Conservation (phyloP, 2,888 invertebrate genomes). For the Hydrotaea cyrtoneurina region DNA sequence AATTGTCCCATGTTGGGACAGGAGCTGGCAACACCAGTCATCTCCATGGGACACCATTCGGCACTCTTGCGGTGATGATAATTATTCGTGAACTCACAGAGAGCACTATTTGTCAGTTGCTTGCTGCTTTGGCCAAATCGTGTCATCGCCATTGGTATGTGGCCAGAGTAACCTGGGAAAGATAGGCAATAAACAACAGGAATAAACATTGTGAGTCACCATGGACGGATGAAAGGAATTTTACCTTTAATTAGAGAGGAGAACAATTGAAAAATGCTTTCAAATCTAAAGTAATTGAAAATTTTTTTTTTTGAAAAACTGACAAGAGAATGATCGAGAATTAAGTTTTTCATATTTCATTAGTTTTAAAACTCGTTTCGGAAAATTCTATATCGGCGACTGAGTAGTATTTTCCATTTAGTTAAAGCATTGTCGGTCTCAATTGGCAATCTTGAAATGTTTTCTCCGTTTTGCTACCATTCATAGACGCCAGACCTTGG, state of each 20-base stretch:
- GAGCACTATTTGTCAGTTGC: slow-evolving; percentile 86
- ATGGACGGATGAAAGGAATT: background rate
- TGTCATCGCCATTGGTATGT: slow-evolving; percentile 77
- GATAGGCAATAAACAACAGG: background rate
- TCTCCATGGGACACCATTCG: slow-evolving; percentile 86
- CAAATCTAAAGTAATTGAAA: background rate
- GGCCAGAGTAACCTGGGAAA: slow-evolving; percentile 76
- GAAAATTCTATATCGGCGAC: too few species aligned
- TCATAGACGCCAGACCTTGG: too few species aligned
- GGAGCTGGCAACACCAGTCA: slow-evolving; percentile 73
- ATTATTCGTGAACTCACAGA: slow-evolving; percentile 88
- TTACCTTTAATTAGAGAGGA: background rate
- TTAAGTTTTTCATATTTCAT: too few species aligned
- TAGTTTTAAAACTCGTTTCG: too few species aligned
- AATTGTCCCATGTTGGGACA: slow-evolving; percentile 76
- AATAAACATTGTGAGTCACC: background rate
- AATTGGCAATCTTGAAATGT: too few species aligned
- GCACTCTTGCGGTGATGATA: slow-evolving; percentile 87
- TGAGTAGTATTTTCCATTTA: too few species aligned
- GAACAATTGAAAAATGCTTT: background rate
- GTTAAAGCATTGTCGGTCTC: too few species aligned
- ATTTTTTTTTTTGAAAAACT: too few species aligned
- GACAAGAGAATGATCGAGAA: too few species aligned
- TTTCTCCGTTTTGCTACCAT: too few species aligned
- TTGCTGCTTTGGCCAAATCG: slow-evolving; percentile 80